Evolutionary conservation across 1,140 invertebrate species (phyloP), one percentile per base, ranked within the genome.

Genomic region (Drosophila busckii): DNA sequence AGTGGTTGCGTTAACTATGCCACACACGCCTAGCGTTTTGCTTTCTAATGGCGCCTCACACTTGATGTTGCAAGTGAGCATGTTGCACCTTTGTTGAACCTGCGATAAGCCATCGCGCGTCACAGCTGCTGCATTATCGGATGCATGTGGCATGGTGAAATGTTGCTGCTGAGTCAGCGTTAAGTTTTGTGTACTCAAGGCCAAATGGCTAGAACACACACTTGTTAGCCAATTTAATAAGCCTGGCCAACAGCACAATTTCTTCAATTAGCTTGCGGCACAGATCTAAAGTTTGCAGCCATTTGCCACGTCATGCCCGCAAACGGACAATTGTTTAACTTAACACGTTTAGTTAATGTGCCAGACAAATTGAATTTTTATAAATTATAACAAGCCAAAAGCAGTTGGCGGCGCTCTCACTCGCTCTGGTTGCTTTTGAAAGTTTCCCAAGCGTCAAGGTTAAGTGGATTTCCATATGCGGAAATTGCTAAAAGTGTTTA

Each of bases 61-160:
- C 16, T 50, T 16, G 12, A 66, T 80, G 71, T 78, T 78, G 71
- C 71, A 78, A 78, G 73, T 78, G 62, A 78, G 73, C 71, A 67
- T 78, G 71, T 58, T 70, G 62, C 56, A 50, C 44, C 44, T 34
- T 25, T 46, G 28, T 23, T 8, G 35, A 25, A 22, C 38, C 45
- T 26, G 26, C 19, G 17, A 8, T 23, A 66, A 66, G 55, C 61
- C 55, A 76, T 76, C 71, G 71, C 31, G 15, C 32, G 16, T 28
- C 38, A n/a, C 23, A 20, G n/a, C 12, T 26, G 10, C n/a, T n/a
- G n/a, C n/a, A n/a, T n/a, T n/a, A n/a, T n/a, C n/a, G n/a, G n/a
- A n/a, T n/a, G n/a, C n/a, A n/a, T 52, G 31, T 60, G 56, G 44
- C 46, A 44, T 45, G n/a, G 70, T 63, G 70, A 75, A 58, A 62